These are phyloP conservation scores for Eudasyphora cyanicolor DNA, from an alignment of 2,888 invertebrate genomes.

Conservation along the genomic window DNA sequence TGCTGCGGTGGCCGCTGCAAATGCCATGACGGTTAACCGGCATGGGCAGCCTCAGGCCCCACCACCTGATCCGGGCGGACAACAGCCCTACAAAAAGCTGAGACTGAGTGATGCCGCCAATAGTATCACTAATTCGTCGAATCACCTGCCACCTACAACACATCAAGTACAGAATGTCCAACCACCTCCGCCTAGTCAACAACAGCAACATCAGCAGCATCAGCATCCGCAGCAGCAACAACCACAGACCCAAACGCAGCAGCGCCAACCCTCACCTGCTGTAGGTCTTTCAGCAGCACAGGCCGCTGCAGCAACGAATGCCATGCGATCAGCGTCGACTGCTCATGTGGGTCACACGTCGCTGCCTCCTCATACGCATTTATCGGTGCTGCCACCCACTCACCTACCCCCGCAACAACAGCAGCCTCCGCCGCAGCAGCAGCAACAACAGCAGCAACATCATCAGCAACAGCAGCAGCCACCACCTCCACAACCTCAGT, in stretches of 20 bases:
- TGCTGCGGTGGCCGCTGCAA: constrained; percentile 44
- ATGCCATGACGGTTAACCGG: constrained; percentile 66
- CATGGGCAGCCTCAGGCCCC: constrained; percentile 72
- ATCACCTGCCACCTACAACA: constrained; percentile 80
- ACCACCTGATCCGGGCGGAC: constrained; percentile 79
- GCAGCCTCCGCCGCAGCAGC: constrained; percentile 64
- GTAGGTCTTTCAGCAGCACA: constrained; percentile 50
- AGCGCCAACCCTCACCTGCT: constrained; percentile 53
- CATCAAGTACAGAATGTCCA: constrained; percentile 77
- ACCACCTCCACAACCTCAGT: constrained; percentile 61
- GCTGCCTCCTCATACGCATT: constrained; percentile 62
- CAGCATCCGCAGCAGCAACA: constrained; percentile 59
- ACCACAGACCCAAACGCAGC: constrained; percentile 58
- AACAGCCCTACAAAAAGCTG: constrained; percentile 77
- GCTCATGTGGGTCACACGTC: constrained; percentile 50
- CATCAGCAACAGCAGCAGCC: constrained; percentile 67
- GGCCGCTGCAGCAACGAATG: constrained; percentile 56
- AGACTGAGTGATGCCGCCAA: constrained; percentile 74
- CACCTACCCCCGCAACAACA: constrained; percentile 62
- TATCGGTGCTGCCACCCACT: constrained; percentile 65
- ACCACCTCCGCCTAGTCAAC: constrained; percentile 81
- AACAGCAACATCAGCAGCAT: constrained; percentile 68
- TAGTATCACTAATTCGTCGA: constrained; percentile 68
- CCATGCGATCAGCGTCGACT: constrained; percentile 47
- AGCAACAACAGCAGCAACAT: constrained; percentile 70